Conservation (phyloP, 2,888 invertebrate species). For the Lithophane socia region DNA sequence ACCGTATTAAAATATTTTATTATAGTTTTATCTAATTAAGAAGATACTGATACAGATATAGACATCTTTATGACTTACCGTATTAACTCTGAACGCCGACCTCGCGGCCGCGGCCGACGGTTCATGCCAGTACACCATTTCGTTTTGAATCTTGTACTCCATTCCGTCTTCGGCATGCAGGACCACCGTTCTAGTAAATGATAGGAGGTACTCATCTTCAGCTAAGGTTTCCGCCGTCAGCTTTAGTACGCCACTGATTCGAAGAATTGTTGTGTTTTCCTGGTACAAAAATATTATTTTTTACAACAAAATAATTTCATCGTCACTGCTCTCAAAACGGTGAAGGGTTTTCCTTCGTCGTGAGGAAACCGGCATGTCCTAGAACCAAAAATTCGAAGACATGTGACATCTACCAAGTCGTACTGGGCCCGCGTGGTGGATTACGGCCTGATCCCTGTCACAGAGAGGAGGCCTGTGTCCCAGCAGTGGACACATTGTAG, state of each 20-base stretch:
- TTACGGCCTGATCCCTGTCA: too few relatives aligned
- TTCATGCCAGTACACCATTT: conserved; percentile 91
- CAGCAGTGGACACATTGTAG: too few relatives aligned
- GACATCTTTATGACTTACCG: conserved; percentile 69
- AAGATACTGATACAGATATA: neutral
- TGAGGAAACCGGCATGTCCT: too few relatives aligned
- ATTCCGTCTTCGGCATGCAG: conserved; percentile 82
- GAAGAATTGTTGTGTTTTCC: conserved; percentile 88
- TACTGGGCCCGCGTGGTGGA: too few relatives aligned
- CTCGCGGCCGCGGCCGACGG: conserved; percentile 82
- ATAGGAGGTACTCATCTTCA: conserved; percentile 86
- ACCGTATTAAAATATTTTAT: neutral
- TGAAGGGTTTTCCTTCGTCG: too few relatives aligned
- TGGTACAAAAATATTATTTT: conserved; percentile 46
- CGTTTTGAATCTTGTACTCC: conserved; percentile 92
- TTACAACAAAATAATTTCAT: neutral
- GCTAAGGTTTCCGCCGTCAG: conserved; percentile 88
- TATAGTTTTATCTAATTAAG: neutral
- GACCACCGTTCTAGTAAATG: conserved; percentile 91
- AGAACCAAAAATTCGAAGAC: too few relatives aligned
- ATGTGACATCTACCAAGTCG: too few relatives aligned
- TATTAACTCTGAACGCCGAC: conserved; percentile 76
- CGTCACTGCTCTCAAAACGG: too few relatives aligned
- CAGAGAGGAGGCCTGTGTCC: too few relatives aligned
- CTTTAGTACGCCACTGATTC: conserved; percentile 92